A percentile compares a stretch with the other conserved stretches of the same genome.
Evolutionary conservation across 2,113 vertebrate genomes (phyloP).

Genomic region (Peucedramus taeniatus): DNA sequence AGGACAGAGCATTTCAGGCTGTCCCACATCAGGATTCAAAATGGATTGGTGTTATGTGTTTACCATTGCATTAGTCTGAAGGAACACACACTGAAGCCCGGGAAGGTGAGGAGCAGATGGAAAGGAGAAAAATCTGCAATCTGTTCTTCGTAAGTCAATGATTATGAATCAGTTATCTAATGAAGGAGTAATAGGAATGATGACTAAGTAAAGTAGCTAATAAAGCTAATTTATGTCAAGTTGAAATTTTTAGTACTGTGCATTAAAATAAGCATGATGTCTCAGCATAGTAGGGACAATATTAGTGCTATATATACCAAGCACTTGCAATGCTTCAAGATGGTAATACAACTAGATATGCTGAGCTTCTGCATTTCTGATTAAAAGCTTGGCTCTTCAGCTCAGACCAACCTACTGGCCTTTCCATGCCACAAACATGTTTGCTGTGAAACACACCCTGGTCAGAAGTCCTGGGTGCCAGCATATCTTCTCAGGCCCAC

Average conservation of each 20-base stretch:
- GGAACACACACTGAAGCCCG: not conserved
- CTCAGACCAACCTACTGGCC: not conserved
- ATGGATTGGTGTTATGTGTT: not conserved
- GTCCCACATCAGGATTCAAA: not conserved
- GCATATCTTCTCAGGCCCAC: not conserved
- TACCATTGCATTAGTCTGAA: not conserved
- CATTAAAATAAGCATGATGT: constrained; percentile 54
- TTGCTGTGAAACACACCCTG: not conserved
- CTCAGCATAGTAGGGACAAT: constrained; percentile 38
- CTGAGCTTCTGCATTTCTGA: constrained; percentile 22
- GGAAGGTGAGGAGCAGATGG: not conserved
- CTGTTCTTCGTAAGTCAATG: constrained; percentile 39
- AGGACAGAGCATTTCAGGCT: not conserved
- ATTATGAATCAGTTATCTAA: constrained; percentile 57
- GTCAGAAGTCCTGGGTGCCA: not conserved
- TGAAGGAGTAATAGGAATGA: constrained; percentile 61
- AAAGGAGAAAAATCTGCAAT: constrained; percentile 11
- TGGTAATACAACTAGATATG: constrained; percentile 20
- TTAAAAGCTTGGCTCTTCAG: not conserved
- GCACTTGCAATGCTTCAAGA: not conserved
- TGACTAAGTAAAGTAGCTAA: constrained; percentile 59
- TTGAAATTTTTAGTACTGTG: constrained; percentile 53
- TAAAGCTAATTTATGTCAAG: constrained; percentile 59
- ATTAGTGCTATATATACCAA: constrained; percentile 18
- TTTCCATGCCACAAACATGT: not conserved